Conservation (phyloP, 2,113 vertebrate genomes). For the Hemichromis elongatus region DNA sequence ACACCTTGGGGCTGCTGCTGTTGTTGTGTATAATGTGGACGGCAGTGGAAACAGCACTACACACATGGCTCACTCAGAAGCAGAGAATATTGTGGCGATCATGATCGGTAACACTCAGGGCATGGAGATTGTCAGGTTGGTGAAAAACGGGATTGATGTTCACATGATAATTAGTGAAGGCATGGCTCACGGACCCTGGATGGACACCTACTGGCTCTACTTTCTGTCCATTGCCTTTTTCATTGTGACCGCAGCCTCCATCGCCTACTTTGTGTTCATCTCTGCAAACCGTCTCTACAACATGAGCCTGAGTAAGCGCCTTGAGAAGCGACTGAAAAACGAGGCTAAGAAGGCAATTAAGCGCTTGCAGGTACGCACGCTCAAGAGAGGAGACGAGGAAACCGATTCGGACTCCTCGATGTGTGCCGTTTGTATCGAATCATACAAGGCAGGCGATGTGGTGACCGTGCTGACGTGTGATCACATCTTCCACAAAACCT, state of each 20-base stretch:
- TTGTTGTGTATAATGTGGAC: constrained; percentile 81
- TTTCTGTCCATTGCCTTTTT: constrained; percentile 73
- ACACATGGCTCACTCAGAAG: constrained; percentile 66
- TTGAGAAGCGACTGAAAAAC: constrained; percentile 79
- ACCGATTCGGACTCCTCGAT: constrained; percentile 76
- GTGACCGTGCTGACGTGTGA: constrained; percentile 90
- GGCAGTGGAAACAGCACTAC: constrained; percentile 65
- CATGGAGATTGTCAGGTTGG: constrained; percentile 31
- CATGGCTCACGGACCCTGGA: constrained; percentile 50
- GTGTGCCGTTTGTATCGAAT: constrained; percentile 90
- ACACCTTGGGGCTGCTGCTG: constrained; percentile 73
- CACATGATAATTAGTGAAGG: constrained; percentile 38
- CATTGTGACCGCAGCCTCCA: constrained; percentile 57
- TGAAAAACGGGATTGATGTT: constrained; percentile 48
- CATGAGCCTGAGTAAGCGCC: constrained; percentile 7
- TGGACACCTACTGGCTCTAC: constrained; percentile 70
- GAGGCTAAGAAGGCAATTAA: constrained; percentile 85
- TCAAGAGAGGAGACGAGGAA: constrained; percentile 85
- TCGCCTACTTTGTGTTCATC: constrained; percentile 69
- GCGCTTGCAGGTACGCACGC: constrained; percentile 79
- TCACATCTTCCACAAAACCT: constrained; percentile 88
- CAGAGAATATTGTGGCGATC: constrained; percentile 38
- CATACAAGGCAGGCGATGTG: constrained; percentile 82
- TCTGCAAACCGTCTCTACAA: constrained; percentile 57
- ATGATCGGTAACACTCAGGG: constrained; percentile 67